A percentile compares a stretch with the other conserved stretches of the same genome.
Evolutionary conservation across 2,888 invertebrate genomes (phyloP).

Genomic region (Amblyjoppa fuscipennis): DNA sequence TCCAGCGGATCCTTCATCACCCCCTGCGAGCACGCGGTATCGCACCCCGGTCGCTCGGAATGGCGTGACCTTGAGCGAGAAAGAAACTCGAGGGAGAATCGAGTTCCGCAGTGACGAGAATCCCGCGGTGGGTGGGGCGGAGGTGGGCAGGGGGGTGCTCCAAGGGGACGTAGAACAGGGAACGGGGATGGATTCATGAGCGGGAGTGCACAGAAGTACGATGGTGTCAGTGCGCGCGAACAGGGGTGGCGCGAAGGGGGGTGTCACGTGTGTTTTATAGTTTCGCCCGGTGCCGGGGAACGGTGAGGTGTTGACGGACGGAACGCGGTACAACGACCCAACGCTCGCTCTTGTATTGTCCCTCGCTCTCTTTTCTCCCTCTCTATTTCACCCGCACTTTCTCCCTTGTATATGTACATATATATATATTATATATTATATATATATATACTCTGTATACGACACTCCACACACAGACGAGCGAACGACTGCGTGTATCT

Average conservation of each 20-base stretch:
- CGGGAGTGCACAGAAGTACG: constrained; percentile 38
- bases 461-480: background rate
- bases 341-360: constrained; percentile 72
- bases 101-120: constrained; percentile 43
- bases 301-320: constrained; percentile 83
- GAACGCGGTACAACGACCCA: constrained; percentile 82
- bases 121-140: background rate
- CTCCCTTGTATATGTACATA: constrained; percentile 32
- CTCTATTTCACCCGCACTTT: constrained; percentile 64
- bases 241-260: constrained; percentile 74
- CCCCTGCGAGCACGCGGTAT: background rate
- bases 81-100: constrained; percentile 37
- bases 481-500: constrained; percentile 41
- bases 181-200: constrained; percentile 28
- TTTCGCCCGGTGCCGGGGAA: constrained; percentile 79
- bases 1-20: too few species aligned
- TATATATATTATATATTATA: too few species aligned
- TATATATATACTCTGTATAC: constrained; percentile 35
- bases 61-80: constrained; percentile 43
- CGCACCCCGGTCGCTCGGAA: constrained; percentile 1
- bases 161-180: constrained; percentile 17
- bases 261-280: constrained; percentile 84
- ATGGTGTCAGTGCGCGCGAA: constrained; percentile 73
- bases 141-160: background rate
- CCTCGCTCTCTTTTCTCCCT: constrained; percentile 61